These are phyloP conservation scores for Saccopteryx leptura DNA, from an alignment of 2,113 vertebrate genomes.

Conservation along the genomic window DNA sequence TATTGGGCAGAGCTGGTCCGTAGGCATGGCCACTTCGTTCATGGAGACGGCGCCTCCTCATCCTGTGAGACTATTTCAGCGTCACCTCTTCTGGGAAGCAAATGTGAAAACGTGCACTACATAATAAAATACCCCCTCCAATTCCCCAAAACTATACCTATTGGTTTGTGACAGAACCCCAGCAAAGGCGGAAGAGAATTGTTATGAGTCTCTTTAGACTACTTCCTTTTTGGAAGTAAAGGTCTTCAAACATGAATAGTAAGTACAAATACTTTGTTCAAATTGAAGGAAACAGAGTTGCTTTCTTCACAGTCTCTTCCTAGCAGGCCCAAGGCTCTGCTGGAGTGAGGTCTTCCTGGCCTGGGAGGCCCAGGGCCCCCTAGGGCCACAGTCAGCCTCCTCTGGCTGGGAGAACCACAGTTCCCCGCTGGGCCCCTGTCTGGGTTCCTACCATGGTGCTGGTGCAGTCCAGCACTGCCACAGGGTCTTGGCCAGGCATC, in stretches of 20 bases:
- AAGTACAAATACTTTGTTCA: neutral
- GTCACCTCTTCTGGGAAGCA: neutral
- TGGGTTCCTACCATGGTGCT: neutral
- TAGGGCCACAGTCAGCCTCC: neutral
- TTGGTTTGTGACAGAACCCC: neutral
- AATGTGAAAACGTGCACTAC: neutral
- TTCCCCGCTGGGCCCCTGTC: neutral
- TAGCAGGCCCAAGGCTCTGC: neutral
- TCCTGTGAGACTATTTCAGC: neutral
- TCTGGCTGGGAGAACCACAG: neutral
- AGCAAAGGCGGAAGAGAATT: neutral
- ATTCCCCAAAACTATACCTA: neutral
- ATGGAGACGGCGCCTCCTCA: neutral
- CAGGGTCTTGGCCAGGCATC: neutral
- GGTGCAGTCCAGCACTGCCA: neutral
- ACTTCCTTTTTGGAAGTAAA: constrained; percentile 37
- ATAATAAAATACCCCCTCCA: neutral
- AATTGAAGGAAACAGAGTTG: neutral
- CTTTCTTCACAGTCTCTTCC: neutral
- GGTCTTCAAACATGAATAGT: neutral
- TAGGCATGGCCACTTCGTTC: neutral
- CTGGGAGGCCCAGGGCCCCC: neutral
- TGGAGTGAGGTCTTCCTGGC: neutral
- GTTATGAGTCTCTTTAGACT: constrained; percentile 42
- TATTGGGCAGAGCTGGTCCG: neutral